Conservation (phyloP, 2,888 invertebrate species). For the Plebejus argus region DNA sequence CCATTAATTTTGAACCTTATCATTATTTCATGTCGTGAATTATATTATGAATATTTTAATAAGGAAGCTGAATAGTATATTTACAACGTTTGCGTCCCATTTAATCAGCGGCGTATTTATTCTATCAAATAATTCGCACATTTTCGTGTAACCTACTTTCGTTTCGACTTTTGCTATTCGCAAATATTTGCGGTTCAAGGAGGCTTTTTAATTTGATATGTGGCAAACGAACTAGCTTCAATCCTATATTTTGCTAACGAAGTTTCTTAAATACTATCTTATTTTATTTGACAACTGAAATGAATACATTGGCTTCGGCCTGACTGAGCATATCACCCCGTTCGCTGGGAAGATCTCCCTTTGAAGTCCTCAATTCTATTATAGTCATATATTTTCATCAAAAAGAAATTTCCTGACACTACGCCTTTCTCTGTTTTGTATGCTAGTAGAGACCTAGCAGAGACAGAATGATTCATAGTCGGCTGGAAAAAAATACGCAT, state of each 20-base stretch:
- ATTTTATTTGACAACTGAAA: no score
- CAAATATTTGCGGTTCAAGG: not conserved
- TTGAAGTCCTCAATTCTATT: no score
- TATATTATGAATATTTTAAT: conserved; percentile 45
- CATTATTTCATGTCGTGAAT: conserved; percentile 46
- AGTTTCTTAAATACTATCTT: not conserved
- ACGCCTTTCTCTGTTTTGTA: not conserved
- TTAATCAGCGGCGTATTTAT: conserved; percentile 12
- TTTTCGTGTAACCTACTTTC: not conserved
- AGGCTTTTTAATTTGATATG: not conserved
- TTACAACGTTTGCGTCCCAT: conserved; percentile 10
- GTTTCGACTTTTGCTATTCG: not conserved
- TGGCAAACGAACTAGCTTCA: not conserved
- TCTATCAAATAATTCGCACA: conserved; percentile 11
- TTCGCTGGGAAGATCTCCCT: no score
- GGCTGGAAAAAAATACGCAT: not conserved
- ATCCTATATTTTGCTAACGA: not conserved
- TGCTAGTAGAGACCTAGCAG: no score
- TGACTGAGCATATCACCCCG: no score
- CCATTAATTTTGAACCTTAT: conserved; percentile 46
- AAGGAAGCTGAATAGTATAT: conserved; percentile 40
- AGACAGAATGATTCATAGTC: no score
- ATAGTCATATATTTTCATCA: not conserved
- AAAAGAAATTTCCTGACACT: not conserved
- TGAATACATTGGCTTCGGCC: no score